These are phyloP conservation scores for Oophaga sylvatica DNA, from an alignment of 2,797 vertebrate genomes.

Conservation along the genomic window DNA sequence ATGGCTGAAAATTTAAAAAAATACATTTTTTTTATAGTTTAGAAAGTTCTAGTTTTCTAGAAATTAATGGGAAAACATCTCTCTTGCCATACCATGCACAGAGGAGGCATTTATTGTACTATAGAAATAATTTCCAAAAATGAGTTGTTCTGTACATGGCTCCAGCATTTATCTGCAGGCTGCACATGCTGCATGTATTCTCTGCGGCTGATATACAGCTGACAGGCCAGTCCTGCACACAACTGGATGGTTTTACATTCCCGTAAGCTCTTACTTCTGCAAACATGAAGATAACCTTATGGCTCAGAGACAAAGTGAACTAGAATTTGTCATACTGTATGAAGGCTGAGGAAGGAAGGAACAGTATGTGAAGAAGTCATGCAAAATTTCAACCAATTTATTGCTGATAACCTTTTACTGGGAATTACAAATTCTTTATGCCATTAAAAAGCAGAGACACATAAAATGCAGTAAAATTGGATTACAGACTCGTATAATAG, in stretches of 20 bases:
- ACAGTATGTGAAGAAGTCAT: slow-evolving; percentile 21
- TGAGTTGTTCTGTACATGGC: neutral
- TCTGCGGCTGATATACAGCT: slow-evolving; percentile 17
- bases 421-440: neutral
- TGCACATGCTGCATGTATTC: slow-evolving; percentile 38
- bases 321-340: neutral
- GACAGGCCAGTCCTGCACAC: neutral
- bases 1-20: neutral
- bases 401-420: slow-evolving; percentile 16
- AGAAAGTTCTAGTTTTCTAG: too few relatives aligned
- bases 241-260: neutral
- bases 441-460: neutral
- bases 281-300: slow-evolving; percentile 32
- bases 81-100: neutral
- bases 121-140: slow-evolving; percentile 1
- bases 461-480: slow-evolving; percentile 24
- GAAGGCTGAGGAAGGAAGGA: slow-evolving; percentile 17
- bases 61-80: neutral
- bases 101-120: neutral
- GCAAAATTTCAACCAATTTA: slow-evolving; percentile 5
- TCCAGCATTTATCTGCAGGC: slow-evolving; percentile 24
- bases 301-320: slow-evolving; percentile 1
- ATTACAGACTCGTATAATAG: slow-evolving; percentile 8
- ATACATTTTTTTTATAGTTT: neutral
- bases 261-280: neutral